Evolutionary conservation across 1,140 invertebrate genomes (phyloP), one percentile per base, ranked within the genome.

Genomic region (Drosophila obscura): DNA sequence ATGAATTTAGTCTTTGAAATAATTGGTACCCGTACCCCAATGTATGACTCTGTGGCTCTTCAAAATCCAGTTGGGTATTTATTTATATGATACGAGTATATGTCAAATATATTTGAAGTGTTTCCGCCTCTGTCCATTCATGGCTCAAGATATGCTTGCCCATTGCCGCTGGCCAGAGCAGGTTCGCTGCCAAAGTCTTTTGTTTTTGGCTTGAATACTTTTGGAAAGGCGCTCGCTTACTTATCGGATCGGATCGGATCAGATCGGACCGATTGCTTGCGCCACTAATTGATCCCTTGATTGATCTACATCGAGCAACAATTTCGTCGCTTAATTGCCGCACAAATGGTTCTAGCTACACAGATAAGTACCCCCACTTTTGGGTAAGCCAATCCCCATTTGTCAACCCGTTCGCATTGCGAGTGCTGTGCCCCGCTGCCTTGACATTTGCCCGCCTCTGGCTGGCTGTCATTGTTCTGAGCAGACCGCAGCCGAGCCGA

Each of bases 371-470:
- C 31, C 28, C 28, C 8, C 8, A 1, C 6, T 31, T 31, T 9
- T 31, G 8, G 8, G 31, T 2, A 31, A 31, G 7, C 28, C 28
- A 31, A 31, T 8, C 28, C 31, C 39, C 53, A 59, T 53, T 66
- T 72, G 55, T 60, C 64, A 61, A 57, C 45, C 56, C 44, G 57
- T 45, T 73, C 56, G 35, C 56, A 73, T 50, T 75, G 55, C 19
- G 1, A 19, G 19, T 72, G 73, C 58, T 56, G 58, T 39, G 48
- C 64, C 65, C 2, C 11, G 9, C 35, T 39, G 50, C 67, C 68
- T 73, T 73, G 69, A 68, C 69, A 72, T 72, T 76, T 72, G 61
- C 35, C 35, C 35, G 35, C 4, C 11, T 9, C 31, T 9, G 31
- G 31, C 31, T 35, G 52, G 52, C 52, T 65, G 52, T 28, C 50